Evolutionary conservation across 2,888 invertebrate species (phyloP), one percentile per base, ranked within the genome.

Genomic region (Neoascia interrupta): DNA sequence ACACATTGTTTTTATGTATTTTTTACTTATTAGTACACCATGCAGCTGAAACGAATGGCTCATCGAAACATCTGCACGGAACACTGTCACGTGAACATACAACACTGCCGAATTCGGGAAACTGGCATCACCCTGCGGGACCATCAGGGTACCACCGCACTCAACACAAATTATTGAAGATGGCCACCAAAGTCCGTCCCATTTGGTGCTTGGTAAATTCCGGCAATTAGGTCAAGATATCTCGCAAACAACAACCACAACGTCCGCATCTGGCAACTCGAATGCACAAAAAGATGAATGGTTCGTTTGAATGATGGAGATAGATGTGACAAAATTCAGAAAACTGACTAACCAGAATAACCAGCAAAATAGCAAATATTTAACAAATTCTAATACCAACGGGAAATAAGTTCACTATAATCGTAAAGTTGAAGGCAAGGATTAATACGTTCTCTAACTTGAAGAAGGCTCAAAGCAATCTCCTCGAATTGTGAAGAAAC

Each of bases 51-150:
- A 92, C 92, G 86, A 93, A 94, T 89, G 93, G 93, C 82, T 92
- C 93, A 81, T 92, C 91, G 85, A 91, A 90, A 84, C 90, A 90
- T 89, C 89, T 91, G 89, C 91, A 91, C 66, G 91, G 88, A 90
- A 92, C 90, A 90, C 86, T 88, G 88, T 90, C 88, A 88, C 89
- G 89, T 86, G 90, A 90, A 82, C 89, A 89, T 85, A 88, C 90
- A 88, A 90, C 90, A 88, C 90, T 91, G 90, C 91, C 91, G 88
- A 90, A 89, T 90, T 94, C 95, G 96, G 96, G 95, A 96, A 96
- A 96, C 96, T 95, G 94, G 95, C 93, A 92, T 94, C 95, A 93
- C 96, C 96, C 96, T 96, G 96, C 94, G 95, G 95, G 94, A 88
- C 89, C 88, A 88, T 89, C 85, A 87, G 87, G 88, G 88, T 89